Percentiles rank a stretch among this genome's conserved stretches.
phyloP scores from a whole-genome alignment of 2,888 invertebrate genomes.

The Euspilapteryx auroguttella region DNA sequence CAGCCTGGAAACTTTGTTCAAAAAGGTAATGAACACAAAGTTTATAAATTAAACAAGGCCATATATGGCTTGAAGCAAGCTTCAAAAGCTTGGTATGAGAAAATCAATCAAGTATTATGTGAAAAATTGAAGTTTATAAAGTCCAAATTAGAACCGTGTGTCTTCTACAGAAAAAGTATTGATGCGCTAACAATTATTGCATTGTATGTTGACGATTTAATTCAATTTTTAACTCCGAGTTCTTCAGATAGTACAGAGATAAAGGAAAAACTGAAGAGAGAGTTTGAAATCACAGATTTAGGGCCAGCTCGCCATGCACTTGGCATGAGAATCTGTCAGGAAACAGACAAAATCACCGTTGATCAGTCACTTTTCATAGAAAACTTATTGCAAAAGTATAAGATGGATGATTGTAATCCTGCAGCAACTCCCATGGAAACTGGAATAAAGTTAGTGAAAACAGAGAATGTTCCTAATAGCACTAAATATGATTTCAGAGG shows the following conservation, averaged over 20 bases:
- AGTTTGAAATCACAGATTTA: no score
- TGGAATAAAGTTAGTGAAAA: background rate
- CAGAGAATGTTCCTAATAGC: background rate
- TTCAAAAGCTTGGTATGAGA: no score
- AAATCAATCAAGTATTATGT: no score
- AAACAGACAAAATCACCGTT: conserved; percentile 1
- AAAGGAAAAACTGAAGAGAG: background rate
- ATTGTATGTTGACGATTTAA: no score
- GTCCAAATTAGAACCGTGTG: conserved; percentile 7
- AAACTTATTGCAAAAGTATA: conserved; percentile 2
- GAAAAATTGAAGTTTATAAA: no score
- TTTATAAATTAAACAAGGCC: no score
- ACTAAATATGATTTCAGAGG: background rate
- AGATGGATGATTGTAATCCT: conserved; percentile 2
- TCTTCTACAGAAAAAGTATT: conserved; percentile 3
- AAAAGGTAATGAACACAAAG: no score
- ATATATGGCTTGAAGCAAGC: no score
- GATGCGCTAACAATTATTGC: conserved; percentile 2
- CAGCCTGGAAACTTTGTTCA: no score
- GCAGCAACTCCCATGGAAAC: conserved; percentile 1
- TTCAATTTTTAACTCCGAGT: no score
- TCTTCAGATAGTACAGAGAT: background rate
- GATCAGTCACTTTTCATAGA: conserved; percentile 2
- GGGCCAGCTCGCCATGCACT: no score
- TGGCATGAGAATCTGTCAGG: background rate